Conservation (phyloP, 2,797 vertebrate species). For the Aeoliscus strigatus region DNA sequence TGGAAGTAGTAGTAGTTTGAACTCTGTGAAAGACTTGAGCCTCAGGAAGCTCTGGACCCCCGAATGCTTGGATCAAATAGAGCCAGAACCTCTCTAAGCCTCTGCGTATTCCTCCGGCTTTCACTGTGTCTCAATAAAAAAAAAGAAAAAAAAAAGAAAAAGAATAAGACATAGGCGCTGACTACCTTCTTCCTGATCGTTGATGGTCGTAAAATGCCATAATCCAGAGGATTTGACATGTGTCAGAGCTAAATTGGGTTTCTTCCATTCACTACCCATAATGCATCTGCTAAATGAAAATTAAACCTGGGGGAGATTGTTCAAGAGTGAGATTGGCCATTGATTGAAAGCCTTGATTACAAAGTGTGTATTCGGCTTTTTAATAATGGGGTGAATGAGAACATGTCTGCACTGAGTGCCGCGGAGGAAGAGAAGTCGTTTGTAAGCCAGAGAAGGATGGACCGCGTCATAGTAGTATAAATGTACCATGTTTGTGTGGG, state of each 20-base stretch:
- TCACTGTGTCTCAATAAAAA: slow-evolving; percentile 17
- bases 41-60: background rate
- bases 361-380: background rate
- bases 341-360: slow-evolving; percentile 43
- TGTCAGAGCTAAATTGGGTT: slow-evolving; percentile 27
- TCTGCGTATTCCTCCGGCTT: slow-evolving; percentile 15
- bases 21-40: no score
- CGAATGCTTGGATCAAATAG: slow-evolving; percentile 11
- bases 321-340: no score
- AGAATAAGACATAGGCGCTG: slow-evolving; percentile 12
- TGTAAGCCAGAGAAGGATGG: slow-evolving; percentile 14
- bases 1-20: no score
- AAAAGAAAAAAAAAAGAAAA: slow-evolving; percentile 7
- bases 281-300: slow-evolving; percentile 46
- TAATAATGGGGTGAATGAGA: slow-evolving; percentile 1
- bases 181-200: no score
- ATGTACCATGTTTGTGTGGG: slow-evolving; percentile 19
- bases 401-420: slow-evolving; percentile 2
- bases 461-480: slow-evolving; percentile 6
- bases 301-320: slow-evolving; percentile 24
- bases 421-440: slow-evolving; percentile 13
- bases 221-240: slow-evolving; percentile 14
- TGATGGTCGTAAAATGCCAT: slow-evolving; percentile 25
- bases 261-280: slow-evolving; percentile 29
- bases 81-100: slow-evolving; percentile 6